Evolutionary conservation across 2,113 vertebrate species (phyloP).

Genomic region (Micromys minutus): DNA sequence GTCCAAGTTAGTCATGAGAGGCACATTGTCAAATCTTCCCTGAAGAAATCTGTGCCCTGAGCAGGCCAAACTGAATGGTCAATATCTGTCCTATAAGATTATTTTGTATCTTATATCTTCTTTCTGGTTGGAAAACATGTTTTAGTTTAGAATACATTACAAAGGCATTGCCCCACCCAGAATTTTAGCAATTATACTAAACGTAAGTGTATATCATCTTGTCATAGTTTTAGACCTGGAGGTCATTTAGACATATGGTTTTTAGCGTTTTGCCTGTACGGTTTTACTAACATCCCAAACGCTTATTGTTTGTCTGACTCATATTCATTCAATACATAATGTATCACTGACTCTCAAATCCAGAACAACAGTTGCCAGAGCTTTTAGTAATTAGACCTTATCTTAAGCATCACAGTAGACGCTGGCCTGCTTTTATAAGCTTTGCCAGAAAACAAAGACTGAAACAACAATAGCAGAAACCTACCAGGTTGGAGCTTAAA

Average conservation of each 20-base stretch:
- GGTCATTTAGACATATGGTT: neutral
- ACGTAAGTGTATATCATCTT: slow-evolving; percentile 24
- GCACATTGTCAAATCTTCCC: slow-evolving; percentile 56
- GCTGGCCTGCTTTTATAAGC: slow-evolving; percentile 51
- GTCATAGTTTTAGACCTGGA: slow-evolving; percentile 5
- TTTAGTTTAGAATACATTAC: slow-evolving; percentile 31
- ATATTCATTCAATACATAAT: slow-evolving; percentile 55
- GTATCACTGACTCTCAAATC: neutral
- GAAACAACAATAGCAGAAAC: neutral
- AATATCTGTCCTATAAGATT: slow-evolving; percentile 16
- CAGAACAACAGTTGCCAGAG: slow-evolving; percentile 55
- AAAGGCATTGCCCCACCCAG: neutral
- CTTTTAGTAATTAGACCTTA: slow-evolving; percentile 68
- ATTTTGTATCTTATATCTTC: neutral
- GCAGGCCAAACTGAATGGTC: slow-evolving; percentile 37
- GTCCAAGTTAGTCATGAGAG: slow-evolving; percentile 84
- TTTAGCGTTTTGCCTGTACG: neutral
- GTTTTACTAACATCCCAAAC: slow-evolving; percentile 16
- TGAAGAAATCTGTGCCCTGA: slow-evolving; percentile 61
- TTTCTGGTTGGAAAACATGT: neutral
- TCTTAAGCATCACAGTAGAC: slow-evolving; percentile 59
- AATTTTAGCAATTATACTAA: slow-evolving; percentile 49
- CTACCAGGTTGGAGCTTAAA: slow-evolving; percentile 5
- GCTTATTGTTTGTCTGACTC: neutral
- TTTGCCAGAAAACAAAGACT: neutral